Evolutionary conservation across 1,140 invertebrate genomes (phyloP).

Genomic region (Drosophila eugracilis): DNA sequence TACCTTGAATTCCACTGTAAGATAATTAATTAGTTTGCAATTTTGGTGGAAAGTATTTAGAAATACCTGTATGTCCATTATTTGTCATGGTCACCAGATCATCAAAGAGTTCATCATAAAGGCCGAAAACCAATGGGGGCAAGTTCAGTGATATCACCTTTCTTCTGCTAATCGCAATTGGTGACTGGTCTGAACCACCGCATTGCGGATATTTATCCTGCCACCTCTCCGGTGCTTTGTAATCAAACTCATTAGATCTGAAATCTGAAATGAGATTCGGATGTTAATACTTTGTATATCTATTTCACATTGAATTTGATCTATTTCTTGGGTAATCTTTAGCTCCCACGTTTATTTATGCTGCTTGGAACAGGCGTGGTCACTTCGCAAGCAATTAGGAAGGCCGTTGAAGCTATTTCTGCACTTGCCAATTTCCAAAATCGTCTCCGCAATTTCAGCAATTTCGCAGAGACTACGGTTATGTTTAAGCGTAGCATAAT

Average conservation of each 20-base stretch:
- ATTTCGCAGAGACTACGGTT: constrained; percentile 8
- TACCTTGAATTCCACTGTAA: constrained; percentile 56
- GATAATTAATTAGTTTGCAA: not conserved
- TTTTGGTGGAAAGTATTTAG: not conserved
- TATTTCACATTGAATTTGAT: not conserved
- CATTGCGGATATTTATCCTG: constrained; percentile 32
- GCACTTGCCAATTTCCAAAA: constrained; percentile 15
- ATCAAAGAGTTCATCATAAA: constrained; percentile 61
- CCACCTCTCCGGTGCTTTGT: constrained; percentile 54
- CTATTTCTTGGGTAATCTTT: not conserved
- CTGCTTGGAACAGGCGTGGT: too few relatives aligned
- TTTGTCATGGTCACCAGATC: constrained; percentile 50
- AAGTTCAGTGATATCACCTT: constrained; percentile 55
- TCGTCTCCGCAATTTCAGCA: constrained; percentile 7
- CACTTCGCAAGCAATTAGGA: constrained; percentile 12
- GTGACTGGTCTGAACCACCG: constrained; percentile 56
- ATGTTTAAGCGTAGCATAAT: constrained; percentile 38
- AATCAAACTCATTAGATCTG: constrained; percentile 40
- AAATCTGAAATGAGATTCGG: constrained; percentile 43
- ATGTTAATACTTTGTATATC: too few relatives aligned
- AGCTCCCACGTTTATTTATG: not conserved
- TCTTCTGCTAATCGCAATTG: constrained; percentile 46
- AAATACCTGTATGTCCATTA: constrained; percentile 60
- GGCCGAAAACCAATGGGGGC: constrained; percentile 46
- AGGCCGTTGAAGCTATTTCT: constrained; percentile 8